phyloP scores from a whole-genome alignment of 2,113 vertebrate species.

The Strix uralensis region DNA sequence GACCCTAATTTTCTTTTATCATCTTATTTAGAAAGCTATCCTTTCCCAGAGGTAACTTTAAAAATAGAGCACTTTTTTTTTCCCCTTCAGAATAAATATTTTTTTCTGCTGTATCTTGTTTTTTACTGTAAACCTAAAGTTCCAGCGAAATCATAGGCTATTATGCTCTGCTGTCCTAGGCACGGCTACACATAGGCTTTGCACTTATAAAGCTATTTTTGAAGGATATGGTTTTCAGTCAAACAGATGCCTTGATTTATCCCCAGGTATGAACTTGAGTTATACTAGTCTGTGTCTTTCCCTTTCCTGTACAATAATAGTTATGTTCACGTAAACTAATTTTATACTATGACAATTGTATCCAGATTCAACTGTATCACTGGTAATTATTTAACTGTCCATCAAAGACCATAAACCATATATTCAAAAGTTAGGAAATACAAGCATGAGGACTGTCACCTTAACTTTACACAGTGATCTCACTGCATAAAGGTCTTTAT shows the following conservation, averaged over 20 bases:
- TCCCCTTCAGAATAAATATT: neutral
- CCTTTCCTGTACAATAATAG: neutral
- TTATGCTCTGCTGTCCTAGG: neutral
- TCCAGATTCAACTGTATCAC: neutral
- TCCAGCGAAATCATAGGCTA: neutral
- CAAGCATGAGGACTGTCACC: neutral
- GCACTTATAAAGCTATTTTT: neutral
- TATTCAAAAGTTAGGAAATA: neutral
- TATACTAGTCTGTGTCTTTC: neutral
- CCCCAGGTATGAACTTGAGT: neutral
- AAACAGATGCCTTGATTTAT: neutral
- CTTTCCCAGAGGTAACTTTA: neutral
- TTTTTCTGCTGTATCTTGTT: neutral
- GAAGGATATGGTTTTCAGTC: neutral
- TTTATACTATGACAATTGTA: neutral
- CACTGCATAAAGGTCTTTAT: neutral
- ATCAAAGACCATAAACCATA: neutral
- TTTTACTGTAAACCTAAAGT: neutral
- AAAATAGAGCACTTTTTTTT: neutral
- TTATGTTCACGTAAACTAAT: neutral
- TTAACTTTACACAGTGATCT: neutral
- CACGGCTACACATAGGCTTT: neutral
- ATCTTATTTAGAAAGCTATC: neutral
- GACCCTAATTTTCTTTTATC: neutral
- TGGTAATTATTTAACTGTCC: neutral